phyloP scores from a whole-genome alignment of 2,797 vertebrate species.

The Anguilla anguilla region DNA sequence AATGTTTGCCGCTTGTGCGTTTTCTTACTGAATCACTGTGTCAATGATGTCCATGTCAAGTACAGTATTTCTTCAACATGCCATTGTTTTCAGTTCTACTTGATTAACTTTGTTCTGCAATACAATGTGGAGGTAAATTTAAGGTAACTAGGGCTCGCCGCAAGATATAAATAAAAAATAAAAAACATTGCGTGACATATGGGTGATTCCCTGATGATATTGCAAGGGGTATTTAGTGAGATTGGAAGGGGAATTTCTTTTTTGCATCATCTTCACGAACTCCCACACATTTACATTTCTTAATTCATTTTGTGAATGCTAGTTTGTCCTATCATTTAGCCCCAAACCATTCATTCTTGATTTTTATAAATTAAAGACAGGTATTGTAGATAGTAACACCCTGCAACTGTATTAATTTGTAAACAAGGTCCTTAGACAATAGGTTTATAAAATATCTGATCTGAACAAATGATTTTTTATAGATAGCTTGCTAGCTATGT shows the following conservation, averaged over 20 bases:
- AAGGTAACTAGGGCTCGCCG: neutral
- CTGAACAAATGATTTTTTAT: neutral
- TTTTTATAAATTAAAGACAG: neutral
- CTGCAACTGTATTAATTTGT: neutral
- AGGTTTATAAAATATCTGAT: no score
- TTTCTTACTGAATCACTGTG: neutral
- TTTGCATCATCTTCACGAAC: neutral
- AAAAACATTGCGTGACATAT: neutral
- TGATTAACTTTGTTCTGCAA: neutral
- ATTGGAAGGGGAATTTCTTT: neutral
- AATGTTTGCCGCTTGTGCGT: neutral
- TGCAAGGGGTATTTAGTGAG: neutral
- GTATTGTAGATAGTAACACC: neutral
- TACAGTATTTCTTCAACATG: neutral
- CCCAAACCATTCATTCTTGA: neutral
- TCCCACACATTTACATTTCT: neutral
- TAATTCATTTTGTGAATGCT: neutral
- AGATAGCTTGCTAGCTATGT: neutral
- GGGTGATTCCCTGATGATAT: neutral
- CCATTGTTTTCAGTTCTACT: neutral
- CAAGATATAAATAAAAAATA: neutral
- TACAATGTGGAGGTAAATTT: neutral
- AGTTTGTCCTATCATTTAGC: neutral
- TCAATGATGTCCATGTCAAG: conserved; percentile 11
- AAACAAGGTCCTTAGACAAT: neutral